Evolutionary conservation across 2,888 invertebrate genomes (phyloP), one percentile per base, ranked within the genome.

Genomic region (Lomographa bimaculata): DNA sequence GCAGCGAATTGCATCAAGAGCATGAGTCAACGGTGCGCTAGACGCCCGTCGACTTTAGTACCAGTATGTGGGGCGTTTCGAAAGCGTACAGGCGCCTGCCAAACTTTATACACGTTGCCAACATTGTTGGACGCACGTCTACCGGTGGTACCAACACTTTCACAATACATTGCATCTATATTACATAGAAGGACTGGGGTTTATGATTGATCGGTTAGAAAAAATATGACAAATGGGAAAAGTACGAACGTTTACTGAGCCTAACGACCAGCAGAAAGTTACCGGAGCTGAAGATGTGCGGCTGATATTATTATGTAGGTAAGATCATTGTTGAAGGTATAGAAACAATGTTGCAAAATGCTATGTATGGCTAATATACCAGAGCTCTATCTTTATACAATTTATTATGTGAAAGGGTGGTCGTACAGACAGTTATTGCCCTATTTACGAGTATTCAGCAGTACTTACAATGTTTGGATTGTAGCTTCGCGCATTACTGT

Each of bases 71-170:
- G 60, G 57, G 57, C 64, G 63, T 51, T 50, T 42, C 54, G 54
- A 48, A 51, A 49, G 54, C 63, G 57, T 60, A 26, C 17, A 43
- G 64, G 71, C 74, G 74, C 67, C 79, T 79, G 83, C 83, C 81
- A 79, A 80, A 78, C 68, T 79, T 73, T 68, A 71, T 66, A 64
- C 55, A 62, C 60, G 57, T 63, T 78, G 81, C 71, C 79, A 79
- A 79, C 69, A 57, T 60, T 62, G 61, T 62, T 52, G 48, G 58
- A 59, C 57, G 51, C 54, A 55, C 57, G 54, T 55, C 19, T 29
- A 20, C 38, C 32, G 8, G 14, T 46, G 39, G 32, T 54, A 57
- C 58, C 54, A 54, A 51, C 56, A 67, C 73, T 73, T 73, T 73
- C 73, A 73, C 75, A 71, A 73, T 42, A 18, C 19, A 28, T 29